Percentiles rank a stretch among this genome's conserved stretches.
Evolutionary conservation across 2,797 vertebrate genomes (phyloP).

Genomic region (Lithobates pipiens): DNA sequence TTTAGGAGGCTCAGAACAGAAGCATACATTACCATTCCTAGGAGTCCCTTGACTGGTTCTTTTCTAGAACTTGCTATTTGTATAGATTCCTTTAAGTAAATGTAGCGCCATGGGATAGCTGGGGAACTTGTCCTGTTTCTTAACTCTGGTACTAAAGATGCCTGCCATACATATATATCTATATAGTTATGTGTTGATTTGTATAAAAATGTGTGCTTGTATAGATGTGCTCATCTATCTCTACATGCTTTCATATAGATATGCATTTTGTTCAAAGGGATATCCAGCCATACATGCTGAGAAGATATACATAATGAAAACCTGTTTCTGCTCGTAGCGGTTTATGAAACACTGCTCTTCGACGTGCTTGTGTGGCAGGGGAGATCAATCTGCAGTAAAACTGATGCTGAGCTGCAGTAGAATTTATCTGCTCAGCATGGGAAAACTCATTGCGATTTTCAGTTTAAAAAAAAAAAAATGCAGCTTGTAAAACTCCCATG

Average conservation of each 20-base stretch:
- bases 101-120: not conserved
- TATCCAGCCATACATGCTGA: not conserved
- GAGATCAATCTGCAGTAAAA: not conserved
- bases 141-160: not conserved
- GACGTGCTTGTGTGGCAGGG: not conserved
- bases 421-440: not conserved
- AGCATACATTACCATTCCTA: slow-evolving; percentile 18
- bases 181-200: not conserved
- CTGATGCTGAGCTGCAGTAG: not conserved
- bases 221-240: too few species aligned
- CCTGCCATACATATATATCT: not conserved
- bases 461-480: too few species aligned
- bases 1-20: slow-evolving; percentile 14
- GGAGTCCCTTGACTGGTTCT: slow-evolving; percentile 28
- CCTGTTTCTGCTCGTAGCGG: not conserved
- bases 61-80: slow-evolving; percentile 16
- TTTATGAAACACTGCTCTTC: not conserved
- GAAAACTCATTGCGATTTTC: not conserved
- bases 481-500: not conserved
- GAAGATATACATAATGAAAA: not conserved
- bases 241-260: not conserved
- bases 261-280: not conserved
- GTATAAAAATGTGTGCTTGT: not conserved
- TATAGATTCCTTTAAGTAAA: slow-evolving; percentile 14
- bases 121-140: not conserved